Evolutionary conservation across 2,113 vertebrate species (phyloP), one percentile per base, ranked within the genome.

Genomic region (Thunnus thynnus): DNA sequence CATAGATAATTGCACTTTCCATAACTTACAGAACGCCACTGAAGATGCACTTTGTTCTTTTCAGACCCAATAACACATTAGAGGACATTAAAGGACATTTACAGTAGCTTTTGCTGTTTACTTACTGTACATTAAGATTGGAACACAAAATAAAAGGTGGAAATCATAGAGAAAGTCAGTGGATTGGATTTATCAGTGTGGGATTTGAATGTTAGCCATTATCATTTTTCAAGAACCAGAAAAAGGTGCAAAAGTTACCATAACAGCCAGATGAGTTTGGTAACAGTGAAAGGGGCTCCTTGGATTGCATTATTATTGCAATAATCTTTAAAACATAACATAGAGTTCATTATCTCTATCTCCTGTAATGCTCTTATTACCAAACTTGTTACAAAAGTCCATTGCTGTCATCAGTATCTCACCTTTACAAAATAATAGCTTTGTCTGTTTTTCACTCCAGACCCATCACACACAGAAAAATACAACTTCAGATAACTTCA

Each of bases 151-250:
- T 47, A 51, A 72, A 25, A 18, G 66, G 17, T 46, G 48, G 3
- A 71, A 74, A 66, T 65, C 17, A 68, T 1, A 44, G 52, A 79
- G 58, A 72, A 63, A 50, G 41, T 20, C 47, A 27, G 83, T n/a
- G 47, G 48, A 76, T 72, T 55, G 55, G 14, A 67, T 80, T 78
- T 78, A 47, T 68, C 47, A 72, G 46, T 63, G 46, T 69, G 73
- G 72, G 60, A 57, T 78, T 54, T 78, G 69, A 56, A 36, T 4
- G 18, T 46, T 51, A 69, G 46, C 78, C 14, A 46, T 77, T 80
- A 74, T 36, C 13, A 1, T 56, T 68, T 44, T 72, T 71, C 17
- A 74, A 82, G 47, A 47, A 76, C 14, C 47, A 56, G 63, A 65
- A 78, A 82, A 60, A 60, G 66, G 13, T 13, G 18, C 9, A 41